Conservation (phyloP, 2,888 invertebrate species). For the Masnerella sp. region DNA sequence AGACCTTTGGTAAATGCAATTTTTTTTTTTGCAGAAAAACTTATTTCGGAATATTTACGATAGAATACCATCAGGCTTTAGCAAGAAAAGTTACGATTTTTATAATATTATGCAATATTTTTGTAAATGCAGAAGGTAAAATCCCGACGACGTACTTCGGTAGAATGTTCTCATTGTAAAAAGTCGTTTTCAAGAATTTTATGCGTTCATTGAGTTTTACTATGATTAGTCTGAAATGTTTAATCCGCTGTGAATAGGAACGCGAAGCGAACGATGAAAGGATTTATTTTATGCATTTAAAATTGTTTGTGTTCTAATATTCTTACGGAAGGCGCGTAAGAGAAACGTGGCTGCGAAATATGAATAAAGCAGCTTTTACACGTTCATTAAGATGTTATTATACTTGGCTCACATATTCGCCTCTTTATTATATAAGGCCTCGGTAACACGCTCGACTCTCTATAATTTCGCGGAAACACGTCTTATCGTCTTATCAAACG, state of each 20-base stretch:
- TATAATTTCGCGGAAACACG: constrained; percentile 19
- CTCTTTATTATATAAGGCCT: constrained; percentile 24
- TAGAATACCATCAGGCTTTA: too few relatives aligned
- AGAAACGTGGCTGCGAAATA: constrained; percentile 21
- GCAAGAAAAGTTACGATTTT: too few relatives aligned
- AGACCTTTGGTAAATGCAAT: too few relatives aligned
- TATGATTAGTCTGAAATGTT: too few relatives aligned
- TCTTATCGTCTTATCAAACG: constrained; percentile 37
- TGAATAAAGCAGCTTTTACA: constrained; percentile 37
- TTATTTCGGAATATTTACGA: too few relatives aligned
- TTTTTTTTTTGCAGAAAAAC: too few relatives aligned
- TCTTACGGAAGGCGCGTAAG: constrained; percentile 2
- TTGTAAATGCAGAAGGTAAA: too few relatives aligned
- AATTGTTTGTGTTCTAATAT: constrained; percentile 21
- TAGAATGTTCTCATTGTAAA: too few relatives aligned
- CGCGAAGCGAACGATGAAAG: constrained; percentile 14
- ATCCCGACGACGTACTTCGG: too few relatives aligned
- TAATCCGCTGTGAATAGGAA: background rate
- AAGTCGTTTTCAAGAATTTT: too few relatives aligned
- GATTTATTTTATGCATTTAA: constrained; percentile 26
- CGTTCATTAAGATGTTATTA: constrained; percentile 39
- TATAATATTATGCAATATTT: too few relatives aligned
- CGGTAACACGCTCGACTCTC: constrained; percentile 10
- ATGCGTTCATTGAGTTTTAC: too few relatives aligned
- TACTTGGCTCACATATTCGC: constrained; percentile 24